Evolutionary conservation across 2,797 vertebrate species (phyloP), one percentile per base, ranked within the genome.

Genomic region (Argya squamiceps): DNA sequence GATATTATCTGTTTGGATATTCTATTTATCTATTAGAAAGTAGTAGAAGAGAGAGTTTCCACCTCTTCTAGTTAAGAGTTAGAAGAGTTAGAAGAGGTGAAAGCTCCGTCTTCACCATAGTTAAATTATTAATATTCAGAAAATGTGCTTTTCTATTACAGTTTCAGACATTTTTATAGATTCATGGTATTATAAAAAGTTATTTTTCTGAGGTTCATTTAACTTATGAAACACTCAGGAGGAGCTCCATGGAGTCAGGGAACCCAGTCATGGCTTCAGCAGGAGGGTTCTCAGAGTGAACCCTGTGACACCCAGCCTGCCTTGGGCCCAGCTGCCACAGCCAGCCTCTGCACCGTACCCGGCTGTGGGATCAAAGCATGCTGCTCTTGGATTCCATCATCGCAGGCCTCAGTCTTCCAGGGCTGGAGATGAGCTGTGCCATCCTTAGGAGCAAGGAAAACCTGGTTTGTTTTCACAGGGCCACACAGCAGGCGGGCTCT

Each of bases 231-330:
- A 47, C 30, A 29, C 22, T 74, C 23, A 30, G 68, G 12, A 70
- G 71, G 24, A 55, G 12, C 29, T 91, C 10, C 0, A 4, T 29
- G 44, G 22, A 68, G 17, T 34, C 27, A 62, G 10, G 23, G 36
- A 52, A 63, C 36, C 43, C 50, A 89, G 32, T 47, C 50, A 55
- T 34, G 43, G 34, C n/a, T 84, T 84, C 13, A 18, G 20, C 39
- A 43, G 39, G 34, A 85, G n/a, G 27, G 59, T 34, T 92, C 55
- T 63, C 2, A 0, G 36, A 50, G 37, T 2, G 46, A 68, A 62
- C 29, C 32, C 50, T 30, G 43, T 0, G 0, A 16, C 0, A 0
- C 43, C 36, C 10, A 0, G 67, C 47, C 77, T 63, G 39, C 41
- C 81, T 49, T 27, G 46, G 49, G 20, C 23, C 6, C 34, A 0